Conservation (phyloP, 2,797 vertebrate species). For the Helarctos malayanus region DNA sequence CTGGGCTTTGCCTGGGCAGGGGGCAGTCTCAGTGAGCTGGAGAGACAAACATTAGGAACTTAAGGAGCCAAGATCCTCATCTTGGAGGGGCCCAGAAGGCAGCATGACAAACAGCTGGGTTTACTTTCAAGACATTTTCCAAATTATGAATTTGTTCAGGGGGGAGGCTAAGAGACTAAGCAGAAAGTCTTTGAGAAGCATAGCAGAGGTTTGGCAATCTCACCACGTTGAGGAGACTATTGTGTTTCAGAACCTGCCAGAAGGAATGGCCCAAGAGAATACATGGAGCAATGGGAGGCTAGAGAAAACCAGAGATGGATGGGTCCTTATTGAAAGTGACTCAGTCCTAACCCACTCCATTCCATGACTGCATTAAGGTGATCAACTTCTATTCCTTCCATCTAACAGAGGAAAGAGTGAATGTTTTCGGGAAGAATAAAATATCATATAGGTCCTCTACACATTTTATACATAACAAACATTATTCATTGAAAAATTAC, state of each 20-base stretch:
- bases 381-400: not conserved
- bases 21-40: not conserved
- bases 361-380: not conserved
- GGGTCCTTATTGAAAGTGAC: not conserved
- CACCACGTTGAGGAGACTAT: not conserved
- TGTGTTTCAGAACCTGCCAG: not conserved
- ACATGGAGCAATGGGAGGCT: not conserved
- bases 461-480: not conserved
- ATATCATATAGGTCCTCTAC: not conserved
- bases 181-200: not conserved
- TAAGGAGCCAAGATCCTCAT: not conserved
- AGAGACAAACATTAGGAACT: not conserved
- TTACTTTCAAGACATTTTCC: not conserved
- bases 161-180: not conserved
- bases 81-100: not conserved
- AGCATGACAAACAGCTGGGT: not conserved
- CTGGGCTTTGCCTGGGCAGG: not conserved
- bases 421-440: conserved; percentile 19
- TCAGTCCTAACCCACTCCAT: not conserved
- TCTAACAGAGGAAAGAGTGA: not conserved
- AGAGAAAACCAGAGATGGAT: not conserved
- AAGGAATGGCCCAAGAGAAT: not conserved
- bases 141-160: not conserved
- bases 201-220: not conserved
- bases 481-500: not conserved